phyloP scores from a whole-genome alignment of 2,797 vertebrate species.

The Hozukius guyotensis region DNA sequence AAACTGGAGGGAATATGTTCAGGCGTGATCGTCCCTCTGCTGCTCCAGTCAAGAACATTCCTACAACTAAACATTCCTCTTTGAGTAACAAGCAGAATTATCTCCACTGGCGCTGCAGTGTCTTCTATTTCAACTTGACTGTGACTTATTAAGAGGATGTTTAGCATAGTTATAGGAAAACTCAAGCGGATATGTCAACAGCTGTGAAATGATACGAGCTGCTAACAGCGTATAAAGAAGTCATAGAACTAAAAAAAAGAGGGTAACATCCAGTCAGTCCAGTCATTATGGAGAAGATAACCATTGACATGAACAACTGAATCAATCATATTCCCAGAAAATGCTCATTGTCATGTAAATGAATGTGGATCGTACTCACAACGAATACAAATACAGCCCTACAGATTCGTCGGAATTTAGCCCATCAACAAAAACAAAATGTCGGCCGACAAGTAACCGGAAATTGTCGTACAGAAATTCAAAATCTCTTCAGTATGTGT shows the following conservation, averaged over 20 bases:
- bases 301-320: neutral
- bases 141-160: neutral
- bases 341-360: neutral
- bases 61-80: neutral
- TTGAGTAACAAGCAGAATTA: neutral
- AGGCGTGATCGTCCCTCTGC: neutral
- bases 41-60: neutral
- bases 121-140: neutral
- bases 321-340: neutral
- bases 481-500: neutral
- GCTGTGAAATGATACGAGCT: neutral
- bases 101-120: neutral
- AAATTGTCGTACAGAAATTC: no score
- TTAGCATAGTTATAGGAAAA: neutral
- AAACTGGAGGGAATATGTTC: conserved; percentile 5
- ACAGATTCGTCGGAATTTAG: neutral
- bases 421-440: neutral
- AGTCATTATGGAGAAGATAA: neutral
- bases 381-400: neutral
- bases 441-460: no score
- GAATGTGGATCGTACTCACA: no score
- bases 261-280: neutral
- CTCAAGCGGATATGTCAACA: neutral
- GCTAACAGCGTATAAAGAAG: neutral
- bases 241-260: neutral